These are phyloP conservation scores for Drosophila takahashii DNA, from an alignment of 1,140 invertebrate species.

Conservation along the genomic window DNA sequence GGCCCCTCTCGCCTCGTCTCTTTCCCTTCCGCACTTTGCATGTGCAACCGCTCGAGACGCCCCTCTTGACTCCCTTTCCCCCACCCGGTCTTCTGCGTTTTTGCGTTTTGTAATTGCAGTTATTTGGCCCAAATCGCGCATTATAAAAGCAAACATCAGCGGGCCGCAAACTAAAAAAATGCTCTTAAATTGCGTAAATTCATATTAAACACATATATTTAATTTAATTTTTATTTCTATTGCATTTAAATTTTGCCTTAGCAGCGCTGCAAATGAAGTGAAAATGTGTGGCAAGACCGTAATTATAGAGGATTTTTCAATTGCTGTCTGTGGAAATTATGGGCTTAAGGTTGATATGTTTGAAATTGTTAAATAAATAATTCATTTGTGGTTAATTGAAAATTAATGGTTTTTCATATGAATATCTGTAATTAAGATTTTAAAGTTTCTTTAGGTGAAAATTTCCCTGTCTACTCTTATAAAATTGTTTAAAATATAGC, in stretches of 20 bases:
- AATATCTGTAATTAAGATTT: not conserved
- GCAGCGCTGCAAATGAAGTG: conserved; percentile 51
- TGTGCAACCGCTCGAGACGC: conserved; percentile 74
- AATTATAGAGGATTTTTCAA: conserved; percentile 45
- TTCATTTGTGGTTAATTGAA: conserved; percentile 1
- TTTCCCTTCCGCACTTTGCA: conserved; percentile 59
- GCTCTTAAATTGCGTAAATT: conserved; percentile 48
- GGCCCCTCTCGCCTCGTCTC: not conserved
- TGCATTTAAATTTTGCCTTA: conserved; percentile 59
- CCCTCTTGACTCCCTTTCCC: conserved; percentile 5
- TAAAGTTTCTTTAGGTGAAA: not conserved
- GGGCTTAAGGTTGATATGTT: conserved; percentile 4
- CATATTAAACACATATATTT: conserved; percentile 52
- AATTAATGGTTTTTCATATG: not conserved
- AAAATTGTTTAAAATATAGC: not conserved
- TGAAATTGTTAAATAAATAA: conserved; percentile 17
- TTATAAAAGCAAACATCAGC: conserved; percentile 57
- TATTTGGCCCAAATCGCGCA: conserved; percentile 55
- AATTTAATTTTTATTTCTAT: conserved; percentile 56
- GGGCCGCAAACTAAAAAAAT: conserved; percentile 19
- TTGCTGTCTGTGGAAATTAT: conserved; percentile 31
- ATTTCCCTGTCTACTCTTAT: not conserved
- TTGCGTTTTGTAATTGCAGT: conserved; percentile 75
- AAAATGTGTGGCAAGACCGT: conserved; percentile 49
- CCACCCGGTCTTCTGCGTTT: not conserved